Evolutionary conservation across 2,113 vertebrate species (phyloP).

Genomic region (Epinephelus moara): DNA sequence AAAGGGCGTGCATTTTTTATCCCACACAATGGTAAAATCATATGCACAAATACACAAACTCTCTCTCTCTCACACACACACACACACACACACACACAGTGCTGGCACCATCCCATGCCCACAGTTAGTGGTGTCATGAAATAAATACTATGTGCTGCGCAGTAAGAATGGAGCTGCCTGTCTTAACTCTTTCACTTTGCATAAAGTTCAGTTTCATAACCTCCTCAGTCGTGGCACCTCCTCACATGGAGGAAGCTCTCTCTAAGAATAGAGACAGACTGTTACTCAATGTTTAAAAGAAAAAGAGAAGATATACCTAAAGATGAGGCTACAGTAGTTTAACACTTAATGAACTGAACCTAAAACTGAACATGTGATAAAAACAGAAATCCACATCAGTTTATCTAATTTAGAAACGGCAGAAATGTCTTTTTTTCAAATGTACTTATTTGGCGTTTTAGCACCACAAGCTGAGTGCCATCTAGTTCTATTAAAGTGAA

Average conservation of each 20-base stretch:
- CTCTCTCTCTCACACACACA: neutral
- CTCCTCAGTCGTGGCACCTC: slow-evolving; percentile 64
- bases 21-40: slow-evolving; percentile 43
- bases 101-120: slow-evolving; percentile 57
- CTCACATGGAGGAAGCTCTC: slow-evolving; percentile 30
- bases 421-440: neutral
- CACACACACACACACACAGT: slow-evolving; percentile 1
- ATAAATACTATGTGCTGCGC: slow-evolving; percentile 61
- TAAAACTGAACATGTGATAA: neutral
- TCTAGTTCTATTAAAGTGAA: too few species aligned
- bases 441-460: too few species aligned
- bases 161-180: slow-evolving; percentile 55
- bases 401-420: neutral
- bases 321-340: neutral
- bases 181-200: slow-evolving; percentile 53
- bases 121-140: slow-evolving; percentile 73
- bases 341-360: neutral
- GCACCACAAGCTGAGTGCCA: too few species aligned
- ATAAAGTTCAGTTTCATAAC: slow-evolving; percentile 65
- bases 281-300: slow-evolving; percentile 1
- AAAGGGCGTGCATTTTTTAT: slow-evolving; percentile 23
- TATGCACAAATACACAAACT: neutral
- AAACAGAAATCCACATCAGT: neutral
- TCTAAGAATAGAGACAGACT: slow-evolving; percentile 50
- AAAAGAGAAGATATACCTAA: neutral